Base-by-base conservation (phyloP, 2,797 vertebrate species). In the Melanotaenia boesemani region DNA sequence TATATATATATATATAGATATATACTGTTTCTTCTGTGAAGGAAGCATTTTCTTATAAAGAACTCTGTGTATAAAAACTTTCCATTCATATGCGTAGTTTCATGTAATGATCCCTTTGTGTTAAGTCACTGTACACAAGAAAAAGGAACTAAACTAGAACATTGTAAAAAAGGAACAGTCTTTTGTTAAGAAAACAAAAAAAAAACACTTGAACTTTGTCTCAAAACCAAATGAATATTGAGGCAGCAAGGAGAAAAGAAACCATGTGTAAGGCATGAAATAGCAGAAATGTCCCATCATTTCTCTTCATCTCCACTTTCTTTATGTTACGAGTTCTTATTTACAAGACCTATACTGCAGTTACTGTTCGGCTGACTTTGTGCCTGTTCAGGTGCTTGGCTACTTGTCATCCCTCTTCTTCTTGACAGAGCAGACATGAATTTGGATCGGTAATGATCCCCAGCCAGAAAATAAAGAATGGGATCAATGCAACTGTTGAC, bases 401-500 rank as follows among this genome's bases (percentile, higher is more conserved):
- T 85, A 63, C 39, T 84, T 6, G 48, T 63, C 0, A 2, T 54
- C 37, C 1, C 78, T 81, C 55, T 89, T 13, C 69, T 83, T 67
- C 76, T 72, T 0, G 41, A 79, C 0, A 95, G 89, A 11, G 85
- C 90, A 1, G 79, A 89, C 28, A 91, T 55, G 62, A 97, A 84
- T 81, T 86, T 92, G 6, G 93, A 90, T 56, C 96, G 94, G 78
- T 96, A 98, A 52, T 94, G 95, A 87, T 98, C 96, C 69, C 97
- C 97, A 0, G 90, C 96, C 84, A 98, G 88, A 88, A 99, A 96
- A 91, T 97, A 99, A 9, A 99, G 89, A 71, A 99, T 93, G 1
- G 98, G 97, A 80, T 99, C 97, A 0, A 99, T 95, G 87, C 97
- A 99, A 88, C 98, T 98, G 92, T 98, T 99, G 86, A 96, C 73